These are phyloP conservation scores for Zaprionus obscuricornis DNA, from an alignment of 2,888 invertebrate species.

Conservation along the genomic window DNA sequence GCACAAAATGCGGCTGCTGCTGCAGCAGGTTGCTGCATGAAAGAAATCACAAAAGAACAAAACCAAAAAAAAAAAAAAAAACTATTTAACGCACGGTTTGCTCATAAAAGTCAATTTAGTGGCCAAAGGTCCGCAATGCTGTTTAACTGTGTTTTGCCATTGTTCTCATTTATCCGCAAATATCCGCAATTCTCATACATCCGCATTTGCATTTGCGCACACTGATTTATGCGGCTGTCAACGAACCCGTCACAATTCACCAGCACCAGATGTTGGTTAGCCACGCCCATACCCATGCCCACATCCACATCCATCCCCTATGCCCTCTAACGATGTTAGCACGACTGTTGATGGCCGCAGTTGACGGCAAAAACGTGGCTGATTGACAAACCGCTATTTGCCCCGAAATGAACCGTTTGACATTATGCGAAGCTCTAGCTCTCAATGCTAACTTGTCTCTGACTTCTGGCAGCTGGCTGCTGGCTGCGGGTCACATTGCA, in stretches of 20 bases:
- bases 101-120: slow-evolving; percentile 52
- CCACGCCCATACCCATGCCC: background rate
- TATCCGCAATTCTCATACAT: slow-evolving; percentile 26
- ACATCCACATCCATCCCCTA: accelerated
- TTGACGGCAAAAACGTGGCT: slow-evolving; percentile 43
- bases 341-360: slow-evolving; percentile 29
- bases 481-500: slow-evolving; percentile 27
- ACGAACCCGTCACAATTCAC: slow-evolving; percentile 12
- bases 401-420: slow-evolving; percentile 71
- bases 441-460: background rate
- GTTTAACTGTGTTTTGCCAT: slow-evolving; percentile 7
- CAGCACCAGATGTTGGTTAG: slow-evolving; percentile 39
- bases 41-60: slow-evolving; percentile 45
- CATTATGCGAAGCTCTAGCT: slow-evolving; percentile 11
- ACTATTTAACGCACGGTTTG: slow-evolving; percentile 59
- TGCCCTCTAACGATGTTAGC: background rate
- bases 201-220: slow-evolving; percentile 21
- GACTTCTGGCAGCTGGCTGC: background rate
- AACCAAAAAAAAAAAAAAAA: slow-evolving; percentile 45
- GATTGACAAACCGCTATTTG: slow-evolving; percentile 75
- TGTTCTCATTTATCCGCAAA: slow-evolving; percentile 13
- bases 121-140: slow-evolving; percentile 37
- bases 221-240: slow-evolving; percentile 73
- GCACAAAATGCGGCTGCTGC: slow-evolving; percentile 21
- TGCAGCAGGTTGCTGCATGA: slow-evolving; percentile 20